Evolutionary conservation across 2,797 vertebrate species (phyloP).

Genomic region (Chloroceryle inda): DNA sequence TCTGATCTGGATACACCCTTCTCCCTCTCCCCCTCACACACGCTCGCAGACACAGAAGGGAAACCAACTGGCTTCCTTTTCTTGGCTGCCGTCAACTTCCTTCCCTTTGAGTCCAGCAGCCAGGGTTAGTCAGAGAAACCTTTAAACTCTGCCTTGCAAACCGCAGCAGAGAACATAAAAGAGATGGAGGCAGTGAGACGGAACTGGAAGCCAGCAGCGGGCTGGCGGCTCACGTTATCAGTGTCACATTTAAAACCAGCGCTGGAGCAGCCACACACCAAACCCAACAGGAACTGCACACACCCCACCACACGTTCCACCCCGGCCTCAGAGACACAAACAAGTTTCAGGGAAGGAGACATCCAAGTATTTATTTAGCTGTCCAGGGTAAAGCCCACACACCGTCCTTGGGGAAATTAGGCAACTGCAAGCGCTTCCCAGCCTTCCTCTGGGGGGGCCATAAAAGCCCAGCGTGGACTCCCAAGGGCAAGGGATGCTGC

Average conservation of each 20-base stretch:
- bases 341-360: background rate
- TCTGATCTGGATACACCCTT: background rate
- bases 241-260: background rate
- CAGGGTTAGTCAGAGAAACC: background rate
- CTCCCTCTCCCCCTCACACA: background rate
- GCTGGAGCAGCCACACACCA: background rate
- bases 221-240: background rate
- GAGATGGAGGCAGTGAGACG: background rate
- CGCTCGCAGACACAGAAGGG: background rate
- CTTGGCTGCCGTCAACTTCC: constrained; percentile 26
- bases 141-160: background rate
- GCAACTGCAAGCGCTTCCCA: background rate
- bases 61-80: constrained; percentile 27
- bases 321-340: background rate
- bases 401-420: background rate
- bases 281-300: constrained; percentile 15
- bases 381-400: background rate
- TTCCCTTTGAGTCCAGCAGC: constrained; percentile 20
- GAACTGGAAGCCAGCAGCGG: background rate
- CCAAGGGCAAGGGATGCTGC: background rate
- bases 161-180: background rate
- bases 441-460: background rate
- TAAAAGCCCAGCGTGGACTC: background rate
- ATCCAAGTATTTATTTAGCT: background rate
- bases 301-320: background rate